Evolutionary conservation across 1,140 invertebrate species (phyloP).

Genomic region (Halesus radiatus): DNA sequence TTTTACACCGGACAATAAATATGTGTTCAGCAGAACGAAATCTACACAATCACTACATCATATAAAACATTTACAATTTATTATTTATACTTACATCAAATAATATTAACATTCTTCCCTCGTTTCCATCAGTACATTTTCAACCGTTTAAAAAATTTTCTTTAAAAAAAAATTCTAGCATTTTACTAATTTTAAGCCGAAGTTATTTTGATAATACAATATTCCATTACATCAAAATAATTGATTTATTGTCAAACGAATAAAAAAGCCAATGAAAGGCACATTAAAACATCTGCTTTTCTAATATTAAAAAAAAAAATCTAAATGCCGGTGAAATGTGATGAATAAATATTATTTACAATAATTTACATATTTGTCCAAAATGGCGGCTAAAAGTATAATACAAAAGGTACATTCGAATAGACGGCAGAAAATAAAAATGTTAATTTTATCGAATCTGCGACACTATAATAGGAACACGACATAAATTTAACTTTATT

Average conservation of each 20-base stretch:
- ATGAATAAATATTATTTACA: slow-evolving; percentile 39
- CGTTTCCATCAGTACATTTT: too few relatives aligned
- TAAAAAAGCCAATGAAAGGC: too few relatives aligned
- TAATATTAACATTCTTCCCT: not conserved
- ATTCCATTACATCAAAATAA: too few relatives aligned
- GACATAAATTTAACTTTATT: slow-evolving; percentile 15
- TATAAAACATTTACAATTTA: slow-evolving; percentile 30
- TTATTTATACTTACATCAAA: not conserved
- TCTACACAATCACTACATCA: slow-evolving; percentile 30
- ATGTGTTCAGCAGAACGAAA: slow-evolving; percentile 34
- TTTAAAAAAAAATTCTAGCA: too few relatives aligned
- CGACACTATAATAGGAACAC: slow-evolving; percentile 7
- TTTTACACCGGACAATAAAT: slow-evolving; percentile 31
- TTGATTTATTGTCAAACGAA: too few relatives aligned
- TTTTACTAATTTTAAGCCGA: too few relatives aligned
- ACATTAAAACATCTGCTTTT: too few relatives aligned
- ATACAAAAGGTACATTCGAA: not conserved
- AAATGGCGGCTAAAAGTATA: not conserved
- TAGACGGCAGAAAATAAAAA: slow-evolving; percentile 4
- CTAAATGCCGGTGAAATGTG: not conserved
- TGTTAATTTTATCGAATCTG: slow-evolving; percentile 10
- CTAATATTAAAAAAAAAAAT: too few relatives aligned
- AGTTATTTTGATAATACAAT: too few relatives aligned
- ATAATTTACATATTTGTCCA: not conserved
- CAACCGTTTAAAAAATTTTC: too few relatives aligned